Conservation (phyloP, 2,888 invertebrate species). For the Polydrusus tereticollis region DNA sequence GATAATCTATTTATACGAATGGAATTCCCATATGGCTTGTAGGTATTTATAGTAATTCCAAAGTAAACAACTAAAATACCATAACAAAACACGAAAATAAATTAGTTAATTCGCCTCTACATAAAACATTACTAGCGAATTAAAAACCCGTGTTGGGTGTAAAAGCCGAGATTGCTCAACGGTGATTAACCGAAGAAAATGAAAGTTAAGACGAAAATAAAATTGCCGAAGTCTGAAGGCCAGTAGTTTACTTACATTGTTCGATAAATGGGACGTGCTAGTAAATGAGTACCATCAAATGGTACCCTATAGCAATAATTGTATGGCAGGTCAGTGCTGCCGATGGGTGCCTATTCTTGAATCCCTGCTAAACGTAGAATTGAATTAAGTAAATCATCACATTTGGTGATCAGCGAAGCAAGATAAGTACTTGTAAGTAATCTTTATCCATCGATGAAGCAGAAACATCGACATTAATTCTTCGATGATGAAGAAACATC, state of each 20-base stretch:
- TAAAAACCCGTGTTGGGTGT: constrained; percentile 10
- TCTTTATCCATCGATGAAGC: no score
- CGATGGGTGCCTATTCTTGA: not conserved
- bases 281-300: not conserved
- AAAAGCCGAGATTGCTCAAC: constrained; percentile 16
- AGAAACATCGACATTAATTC: no score
- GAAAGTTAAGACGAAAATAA: constrained; percentile 29
- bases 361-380: not conserved
- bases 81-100: not conserved
- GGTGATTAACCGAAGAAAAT: constrained; percentile 22
- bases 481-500: no score
- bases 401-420: no score
- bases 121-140: constrained; percentile 12
- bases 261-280: constrained; percentile 16
- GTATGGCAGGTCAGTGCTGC: not conserved
- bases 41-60: not conserved
- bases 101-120: not conserved
- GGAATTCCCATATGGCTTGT: no score
- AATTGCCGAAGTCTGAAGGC: constrained; percentile 21
- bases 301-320: not conserved
- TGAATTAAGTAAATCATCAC: not conserved
- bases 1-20: no score
- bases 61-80: not conserved
- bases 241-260: not conserved
- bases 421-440: no score